phyloP scores from a whole-genome alignment of 2,113 vertebrate species.

The Ceyx cyanopectus region DNA sequence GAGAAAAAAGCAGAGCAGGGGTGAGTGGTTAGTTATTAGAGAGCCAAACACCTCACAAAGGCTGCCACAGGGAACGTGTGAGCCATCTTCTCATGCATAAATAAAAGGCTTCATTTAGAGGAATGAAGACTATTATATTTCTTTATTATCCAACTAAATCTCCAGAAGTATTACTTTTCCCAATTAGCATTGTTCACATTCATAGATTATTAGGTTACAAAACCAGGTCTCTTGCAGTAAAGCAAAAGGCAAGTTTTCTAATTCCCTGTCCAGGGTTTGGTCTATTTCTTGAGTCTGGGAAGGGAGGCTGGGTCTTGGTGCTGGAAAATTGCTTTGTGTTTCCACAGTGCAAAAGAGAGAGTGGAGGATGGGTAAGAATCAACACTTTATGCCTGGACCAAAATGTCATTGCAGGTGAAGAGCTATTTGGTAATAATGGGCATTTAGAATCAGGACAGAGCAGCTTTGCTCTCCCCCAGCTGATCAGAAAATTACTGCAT shows the following conservation, averaged over 20 bases:
- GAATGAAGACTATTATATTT: background rate
- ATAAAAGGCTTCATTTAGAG: constrained; percentile 7
- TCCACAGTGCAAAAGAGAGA: background rate
- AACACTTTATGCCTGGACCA: background rate
- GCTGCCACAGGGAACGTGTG: background rate
- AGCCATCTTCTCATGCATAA: background rate
- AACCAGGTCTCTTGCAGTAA: background rate
- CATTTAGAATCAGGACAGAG: background rate
- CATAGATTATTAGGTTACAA: background rate
- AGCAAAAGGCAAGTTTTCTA: background rate
- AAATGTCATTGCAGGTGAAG: background rate
- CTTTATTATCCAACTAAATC: background rate
- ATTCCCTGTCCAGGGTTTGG: background rate
- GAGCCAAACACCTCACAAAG: background rate
- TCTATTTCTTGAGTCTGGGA: background rate
- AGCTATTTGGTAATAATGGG: background rate
- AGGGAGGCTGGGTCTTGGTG: background rate
- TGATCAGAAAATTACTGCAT: background rate
- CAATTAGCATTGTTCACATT: background rate
- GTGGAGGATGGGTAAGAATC: background rate
- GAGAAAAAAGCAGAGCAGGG: background rate
- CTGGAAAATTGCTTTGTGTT: background rate
- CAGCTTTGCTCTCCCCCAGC: background rate
- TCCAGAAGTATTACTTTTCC: background rate
- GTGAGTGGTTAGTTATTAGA: background rate